These are phyloP conservation scores for Sterrhoptilus dennistouni DNA, from an alignment of 2,113 vertebrate genomes.

Conservation along the genomic window DNA sequence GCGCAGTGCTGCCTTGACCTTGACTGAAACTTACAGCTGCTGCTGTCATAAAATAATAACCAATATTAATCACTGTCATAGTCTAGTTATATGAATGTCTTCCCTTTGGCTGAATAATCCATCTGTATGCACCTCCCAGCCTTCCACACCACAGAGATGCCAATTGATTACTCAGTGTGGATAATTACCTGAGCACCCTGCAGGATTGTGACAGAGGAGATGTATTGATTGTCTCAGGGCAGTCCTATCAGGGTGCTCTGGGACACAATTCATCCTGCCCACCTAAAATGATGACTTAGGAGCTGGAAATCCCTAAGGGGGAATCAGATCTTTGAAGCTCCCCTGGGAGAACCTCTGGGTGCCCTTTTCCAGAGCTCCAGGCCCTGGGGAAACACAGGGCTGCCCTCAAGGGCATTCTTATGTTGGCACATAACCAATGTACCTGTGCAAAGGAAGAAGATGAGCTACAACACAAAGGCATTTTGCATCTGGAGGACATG, in stretches of 20 bases:
- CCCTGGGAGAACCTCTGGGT: background rate
- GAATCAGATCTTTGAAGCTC: background rate
- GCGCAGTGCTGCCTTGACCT: background rate
- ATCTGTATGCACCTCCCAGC: background rate
- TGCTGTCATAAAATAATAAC: background rate
- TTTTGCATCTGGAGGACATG: slow-evolving; percentile 40
- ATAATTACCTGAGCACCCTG: background rate
- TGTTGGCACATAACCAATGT: background rate
- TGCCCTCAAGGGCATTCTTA: background rate
- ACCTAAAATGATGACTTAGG: background rate
- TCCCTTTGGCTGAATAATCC: background rate
- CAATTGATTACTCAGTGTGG: background rate
- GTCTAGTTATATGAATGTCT: background rate
- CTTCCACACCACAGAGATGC: background rate
- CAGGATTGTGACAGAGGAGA: background rate
- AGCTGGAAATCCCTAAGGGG: background rate
- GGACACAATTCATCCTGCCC: background rate
- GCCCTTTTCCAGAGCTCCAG: background rate
- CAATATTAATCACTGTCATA: background rate
- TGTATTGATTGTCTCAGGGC: background rate
- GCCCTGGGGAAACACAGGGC: background rate
- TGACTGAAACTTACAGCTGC: background rate
- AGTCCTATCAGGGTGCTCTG: background rate
- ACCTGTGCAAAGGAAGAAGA: background rate
- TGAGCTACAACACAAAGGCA: background rate